Evolutionary conservation across 1,140 invertebrate species (phyloP), one percentile per base, ranked within the genome.

Genomic region (Ostrea edulis): DNA sequence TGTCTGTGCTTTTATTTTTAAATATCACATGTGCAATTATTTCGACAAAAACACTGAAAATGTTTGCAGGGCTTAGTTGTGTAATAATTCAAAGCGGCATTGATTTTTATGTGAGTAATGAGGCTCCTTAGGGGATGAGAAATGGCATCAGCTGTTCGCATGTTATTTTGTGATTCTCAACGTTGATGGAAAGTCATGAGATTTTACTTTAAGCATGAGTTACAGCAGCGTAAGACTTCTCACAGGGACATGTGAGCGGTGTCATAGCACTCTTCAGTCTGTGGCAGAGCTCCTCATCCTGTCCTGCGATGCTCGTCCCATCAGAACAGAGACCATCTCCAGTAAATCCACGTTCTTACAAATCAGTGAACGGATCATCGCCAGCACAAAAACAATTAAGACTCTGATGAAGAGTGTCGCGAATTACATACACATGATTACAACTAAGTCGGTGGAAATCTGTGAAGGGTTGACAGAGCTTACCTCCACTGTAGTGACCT

Each of bases 221-320:
- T 85, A 65, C 53, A 88, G 89, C 53, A 82, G 89, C 86, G 88
- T 86, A 11, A 87, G 93, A 35, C 86, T 88, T n/a, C 89, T 94
- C 22, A 90, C 91, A 12, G 84, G 89, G 8, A 87, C 91, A 4
- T 92, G 93, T 85, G 92, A 94, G 65, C 71, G 89, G 58, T 92
- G 91, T 68, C 91, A 91, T 51, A 90, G 87, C 14, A 92, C 90
- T 53, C 89, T 94, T 82, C 93, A 93, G 87, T 84, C 90, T 8
- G 89, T 94, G 14, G 92, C 92, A 14, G 93, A 94, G 62, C 71
- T 94, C 12, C 84, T 94, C 7, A 88, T 94, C 12, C 88, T 94
- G 8, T 92, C 92, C 0, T 92, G 91, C 85, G 90, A 92, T 71
- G 86, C 91, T 0, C 89, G 92, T 17, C 93, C 93, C 11, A 90